Conservation (phyloP, 1,140 invertebrate species). For the Spodoptera litura region DNA sequence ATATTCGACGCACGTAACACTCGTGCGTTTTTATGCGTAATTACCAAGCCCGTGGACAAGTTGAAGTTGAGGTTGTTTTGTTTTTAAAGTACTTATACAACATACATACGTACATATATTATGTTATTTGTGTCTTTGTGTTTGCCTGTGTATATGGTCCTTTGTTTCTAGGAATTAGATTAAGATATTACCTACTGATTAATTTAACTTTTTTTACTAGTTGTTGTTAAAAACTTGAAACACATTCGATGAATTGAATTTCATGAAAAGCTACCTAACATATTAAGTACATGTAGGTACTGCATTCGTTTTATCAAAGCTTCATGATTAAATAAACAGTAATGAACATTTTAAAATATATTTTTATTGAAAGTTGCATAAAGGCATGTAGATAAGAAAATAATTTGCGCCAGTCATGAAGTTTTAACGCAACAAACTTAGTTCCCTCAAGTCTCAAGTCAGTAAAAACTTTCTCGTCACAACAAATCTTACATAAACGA, state of each 20-base stretch:
- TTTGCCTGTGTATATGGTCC: not conserved
- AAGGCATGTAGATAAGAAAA: not conserved
- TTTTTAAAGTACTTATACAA: slow-evolving; percentile 1
- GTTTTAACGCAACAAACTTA: not conserved
- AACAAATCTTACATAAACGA: slow-evolving; percentile 18
- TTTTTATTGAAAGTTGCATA: not conserved
- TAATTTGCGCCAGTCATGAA: not conserved
- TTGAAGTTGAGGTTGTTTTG: slow-evolving; percentile 4
- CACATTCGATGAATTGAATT: no score
- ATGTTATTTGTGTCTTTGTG: not conserved
- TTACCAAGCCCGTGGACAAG: slow-evolving; percentile 18
- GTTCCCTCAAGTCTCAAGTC: not conserved
- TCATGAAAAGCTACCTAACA: no score
- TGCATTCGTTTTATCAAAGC: no score
- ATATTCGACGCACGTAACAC: slow-evolving; percentile 39
- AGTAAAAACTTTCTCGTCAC: slow-evolving; percentile 2
- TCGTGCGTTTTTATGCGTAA: slow-evolving; percentile 41
- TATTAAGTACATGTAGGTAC: no score
- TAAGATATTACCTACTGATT: no score
- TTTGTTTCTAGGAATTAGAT: no score
- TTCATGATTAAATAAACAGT: no score
- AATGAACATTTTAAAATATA: no score
- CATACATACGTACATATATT: not conserved
- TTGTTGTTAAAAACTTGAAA: no score
- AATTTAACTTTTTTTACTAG: no score